Percentiles rank a stretch among this genome's conserved stretches.
Evolutionary conservation across 2,797 vertebrate genomes (phyloP).

Genomic region (Sebastolobus altivelis): DNA sequence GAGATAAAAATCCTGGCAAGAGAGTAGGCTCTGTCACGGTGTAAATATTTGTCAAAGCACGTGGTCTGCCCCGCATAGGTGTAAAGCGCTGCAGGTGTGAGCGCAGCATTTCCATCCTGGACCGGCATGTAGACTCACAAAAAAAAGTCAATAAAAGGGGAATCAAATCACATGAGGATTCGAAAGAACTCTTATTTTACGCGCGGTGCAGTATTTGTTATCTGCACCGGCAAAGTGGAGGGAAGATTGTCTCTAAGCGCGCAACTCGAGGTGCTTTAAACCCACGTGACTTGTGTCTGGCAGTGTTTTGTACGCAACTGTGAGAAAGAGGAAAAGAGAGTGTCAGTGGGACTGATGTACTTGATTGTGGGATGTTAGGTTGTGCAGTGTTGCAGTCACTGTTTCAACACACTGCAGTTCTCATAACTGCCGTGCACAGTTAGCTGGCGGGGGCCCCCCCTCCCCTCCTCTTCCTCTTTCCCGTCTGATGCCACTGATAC

Average conservation of each 20-base stretch:
- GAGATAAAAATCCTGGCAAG: constrained; percentile 27
- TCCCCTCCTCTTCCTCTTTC: constrained; percentile 60
- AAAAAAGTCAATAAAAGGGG: background rate
- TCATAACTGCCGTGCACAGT: constrained; percentile 76
- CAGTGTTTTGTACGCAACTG: constrained; percentile 28
- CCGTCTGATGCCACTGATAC: constrained; percentile 78
- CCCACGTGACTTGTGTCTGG: constrained; percentile 37
- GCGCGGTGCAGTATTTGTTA: background rate
- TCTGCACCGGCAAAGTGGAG: background rate
- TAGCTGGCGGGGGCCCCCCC: constrained; percentile 22
- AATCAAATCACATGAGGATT: background rate
- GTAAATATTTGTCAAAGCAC: constrained; percentile 79
- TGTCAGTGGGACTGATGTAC: constrained; percentile 46
- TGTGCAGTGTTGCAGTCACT: constrained; percentile 73
- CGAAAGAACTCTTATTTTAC: background rate
- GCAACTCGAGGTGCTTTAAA: constrained; percentile 34
- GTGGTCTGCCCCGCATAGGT: constrained; percentile 62
- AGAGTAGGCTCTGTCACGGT: constrained; percentile 44
- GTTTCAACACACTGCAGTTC: constrained; percentile 84
- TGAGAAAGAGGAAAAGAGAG: constrained; percentile 71
- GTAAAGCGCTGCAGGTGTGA: constrained; percentile 56
- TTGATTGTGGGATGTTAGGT: constrained; percentile 63
- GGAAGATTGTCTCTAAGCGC: constrained; percentile 4
- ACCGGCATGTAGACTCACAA: background rate
- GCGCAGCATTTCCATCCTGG: background rate